Conservation (phyloP, 1,140 invertebrate species). For the Hestina assimilis region DNA sequence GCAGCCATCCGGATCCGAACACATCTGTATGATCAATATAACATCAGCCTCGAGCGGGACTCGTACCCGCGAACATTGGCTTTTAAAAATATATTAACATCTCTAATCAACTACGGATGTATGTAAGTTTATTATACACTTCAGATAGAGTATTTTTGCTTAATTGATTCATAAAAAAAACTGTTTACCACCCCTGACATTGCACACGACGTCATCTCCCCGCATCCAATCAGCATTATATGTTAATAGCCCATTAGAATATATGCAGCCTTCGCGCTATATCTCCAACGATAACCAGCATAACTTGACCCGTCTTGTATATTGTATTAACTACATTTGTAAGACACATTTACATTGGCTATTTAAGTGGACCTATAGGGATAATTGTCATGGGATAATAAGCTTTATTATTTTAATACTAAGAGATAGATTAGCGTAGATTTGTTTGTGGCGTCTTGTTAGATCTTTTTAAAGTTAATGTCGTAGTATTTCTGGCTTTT, state of each 20-base stretch:
- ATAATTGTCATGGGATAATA: background rate
- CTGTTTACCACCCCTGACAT: constrained; percentile 36
- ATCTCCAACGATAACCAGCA: constrained; percentile 40
- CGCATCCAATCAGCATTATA: constrained; percentile 78
- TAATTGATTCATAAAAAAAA: constrained; percentile 18
- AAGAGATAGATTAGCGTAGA: background rate
- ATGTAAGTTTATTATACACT: too few species aligned
- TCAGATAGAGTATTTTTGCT: too few species aligned
- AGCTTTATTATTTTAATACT: background rate
- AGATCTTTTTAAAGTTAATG: constrained; percentile 1
- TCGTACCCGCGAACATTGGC: too few species aligned
- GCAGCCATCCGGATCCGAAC: too few species aligned
- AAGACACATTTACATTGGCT: constrained; percentile 39
- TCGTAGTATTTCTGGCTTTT: constrained; percentile 1
- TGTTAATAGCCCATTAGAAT: constrained; percentile 79
- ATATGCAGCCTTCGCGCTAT: constrained; percentile 59
- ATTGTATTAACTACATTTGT: constrained; percentile 30
- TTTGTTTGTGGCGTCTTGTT: background rate
- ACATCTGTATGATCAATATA: too few species aligned
- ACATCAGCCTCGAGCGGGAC: too few species aligned
- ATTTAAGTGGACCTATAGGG: constrained; percentile 15
- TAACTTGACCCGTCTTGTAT: constrained; percentile 32
- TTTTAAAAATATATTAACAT: too few species aligned
- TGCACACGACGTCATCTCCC: constrained; percentile 29
- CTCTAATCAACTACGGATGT: too few species aligned